Conservation (phyloP, 2,888 invertebrate species). For the Lycia hirtaria region DNA sequence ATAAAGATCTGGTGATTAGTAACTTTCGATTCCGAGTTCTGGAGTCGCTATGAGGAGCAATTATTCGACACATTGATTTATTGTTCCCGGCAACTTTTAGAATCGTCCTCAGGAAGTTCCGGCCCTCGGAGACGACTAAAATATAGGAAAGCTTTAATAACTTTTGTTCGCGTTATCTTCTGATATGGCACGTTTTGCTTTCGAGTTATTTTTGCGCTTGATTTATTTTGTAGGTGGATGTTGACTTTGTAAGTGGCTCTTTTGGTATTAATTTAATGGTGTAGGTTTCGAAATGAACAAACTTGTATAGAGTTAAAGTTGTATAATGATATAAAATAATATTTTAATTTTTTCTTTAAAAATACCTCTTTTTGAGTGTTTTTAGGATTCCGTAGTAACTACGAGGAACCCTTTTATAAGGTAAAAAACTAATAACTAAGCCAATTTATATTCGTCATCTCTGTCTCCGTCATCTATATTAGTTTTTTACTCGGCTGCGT, state of each 20-base stretch:
- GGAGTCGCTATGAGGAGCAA: constrained; percentile 64
- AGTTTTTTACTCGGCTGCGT: too few relatives aligned
- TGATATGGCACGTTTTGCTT: constrained; percentile 67
- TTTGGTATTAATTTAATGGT: background rate
- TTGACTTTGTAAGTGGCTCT: constrained; percentile 11
- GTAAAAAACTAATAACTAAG: too few relatives aligned
- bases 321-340: too few relatives aligned
- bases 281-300: background rate
- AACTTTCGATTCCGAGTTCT: constrained; percentile 74
- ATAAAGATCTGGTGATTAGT: constrained; percentile 78
- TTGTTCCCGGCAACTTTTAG: constrained; percentile 58
- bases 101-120: constrained; percentile 55
- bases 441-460: too few relatives aligned
- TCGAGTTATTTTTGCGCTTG: constrained; percentile 27
- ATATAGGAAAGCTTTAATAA: constrained; percentile 51
- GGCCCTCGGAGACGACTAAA: constrained; percentile 48
- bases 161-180: constrained; percentile 58
- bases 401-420: too few relatives aligned
- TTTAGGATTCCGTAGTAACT: too few relatives aligned
- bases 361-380: too few relatives aligned
- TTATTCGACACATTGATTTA: constrained; percentile 84
- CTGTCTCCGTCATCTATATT: too few relatives aligned
- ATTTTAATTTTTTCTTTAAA: too few relatives aligned
- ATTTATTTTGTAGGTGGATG: constrained; percentile 28
- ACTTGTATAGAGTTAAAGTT: too few relatives aligned